Evolutionary conservation across 92 coral and sea anemone genomes (phyloP).

Genomic region (Diadumene lineata): DNA sequence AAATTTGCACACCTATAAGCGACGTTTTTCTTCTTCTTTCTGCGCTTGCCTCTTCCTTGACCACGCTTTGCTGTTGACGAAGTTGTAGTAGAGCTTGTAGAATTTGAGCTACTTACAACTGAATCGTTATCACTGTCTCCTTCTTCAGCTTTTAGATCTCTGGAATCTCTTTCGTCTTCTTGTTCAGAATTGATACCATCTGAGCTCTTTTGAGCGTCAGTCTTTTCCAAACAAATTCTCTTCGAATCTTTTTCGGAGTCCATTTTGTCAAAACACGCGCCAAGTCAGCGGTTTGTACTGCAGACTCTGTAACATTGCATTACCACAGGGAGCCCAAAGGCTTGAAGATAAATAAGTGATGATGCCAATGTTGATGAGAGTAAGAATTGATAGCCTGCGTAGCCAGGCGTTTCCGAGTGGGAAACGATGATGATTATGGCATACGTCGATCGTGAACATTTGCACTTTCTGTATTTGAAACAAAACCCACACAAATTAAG

Average conservation of each 20-base stretch:
- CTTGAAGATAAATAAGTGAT: neutral
- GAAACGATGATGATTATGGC: no score
- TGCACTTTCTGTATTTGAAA: no score
- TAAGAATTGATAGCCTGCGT: no score
- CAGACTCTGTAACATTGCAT: neutral
- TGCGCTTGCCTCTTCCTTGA: conserved; percentile 64
- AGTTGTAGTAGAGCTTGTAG: conserved; percentile 68
- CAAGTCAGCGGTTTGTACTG: conserved; percentile 7
- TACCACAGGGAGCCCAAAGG: conserved; percentile 13
- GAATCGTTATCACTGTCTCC: conserved; percentile 95
- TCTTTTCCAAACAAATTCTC: conserved; percentile 13
- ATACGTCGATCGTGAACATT: no score
- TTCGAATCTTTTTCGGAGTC: conserved; percentile 9
- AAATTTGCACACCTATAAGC: conserved; percentile 92
- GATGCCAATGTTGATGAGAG: no score
- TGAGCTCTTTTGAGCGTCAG: conserved; percentile 13
- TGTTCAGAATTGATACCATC: conserved; percentile 33
- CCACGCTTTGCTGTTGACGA: conserved; percentile 57
- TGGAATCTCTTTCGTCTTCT: conserved; percentile 67
- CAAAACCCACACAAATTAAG: no score
- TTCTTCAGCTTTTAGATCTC: conserved; percentile 70
- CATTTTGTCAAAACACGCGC: conserved; percentile 39
- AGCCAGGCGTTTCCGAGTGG: no score
- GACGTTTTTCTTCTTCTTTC: conserved; percentile 63
- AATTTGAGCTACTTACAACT: conserved; percentile 76